A percentile compares a stretch with the other conserved stretches of the same genome.
phyloP scores from a whole-genome alignment of 2,888 invertebrate species.

The Cheilosia variabilis region DNA sequence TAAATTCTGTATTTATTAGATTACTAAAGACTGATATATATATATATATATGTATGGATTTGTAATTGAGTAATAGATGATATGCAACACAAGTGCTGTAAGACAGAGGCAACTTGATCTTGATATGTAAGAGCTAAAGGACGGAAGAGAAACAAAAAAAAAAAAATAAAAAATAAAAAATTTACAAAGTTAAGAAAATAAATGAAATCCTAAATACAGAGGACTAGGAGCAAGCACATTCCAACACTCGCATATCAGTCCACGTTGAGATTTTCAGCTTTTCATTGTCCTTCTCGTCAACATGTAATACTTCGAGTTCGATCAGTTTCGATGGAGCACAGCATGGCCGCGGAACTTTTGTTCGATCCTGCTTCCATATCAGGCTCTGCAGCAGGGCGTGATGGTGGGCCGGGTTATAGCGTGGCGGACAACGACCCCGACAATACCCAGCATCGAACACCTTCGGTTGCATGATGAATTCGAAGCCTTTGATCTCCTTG shows the following conservation, averaged over 20 bases:
- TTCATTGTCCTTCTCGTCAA: constrained; percentile 86
- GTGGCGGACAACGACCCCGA: constrained; percentile 88
- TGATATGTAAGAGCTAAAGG: constrained; percentile 31
- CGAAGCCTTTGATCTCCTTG: constrained; percentile 87
- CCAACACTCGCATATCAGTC: constrained; percentile 89
- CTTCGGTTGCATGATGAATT: constrained; percentile 88
- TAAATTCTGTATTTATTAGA: background rate
- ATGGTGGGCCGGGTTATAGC: constrained; percentile 88
- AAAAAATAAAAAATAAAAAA: constrained; percentile 2
- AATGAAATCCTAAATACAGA: background rate
- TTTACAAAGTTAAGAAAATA: background rate
- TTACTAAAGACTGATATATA: constrained; percentile 6
- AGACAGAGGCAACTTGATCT: constrained; percentile 15
- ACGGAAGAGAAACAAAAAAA: constrained; percentile 43
- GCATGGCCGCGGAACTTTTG: constrained; percentile 86
- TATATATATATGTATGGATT: background rate
- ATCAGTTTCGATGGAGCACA: constrained; percentile 89
- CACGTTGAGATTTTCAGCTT: constrained; percentile 88
- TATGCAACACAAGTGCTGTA: background rate
- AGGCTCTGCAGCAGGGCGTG: constrained; percentile 89
- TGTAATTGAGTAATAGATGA: background rate
- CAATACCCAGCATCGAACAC: constrained; percentile 89
- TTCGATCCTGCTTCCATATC: constrained; percentile 86
- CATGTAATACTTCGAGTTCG: constrained; percentile 87
- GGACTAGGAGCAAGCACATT: constrained; percentile 88